phyloP scores from a whole-genome alignment of 2,888 invertebrate genomes.

The Drosophila anomelani region DNA sequence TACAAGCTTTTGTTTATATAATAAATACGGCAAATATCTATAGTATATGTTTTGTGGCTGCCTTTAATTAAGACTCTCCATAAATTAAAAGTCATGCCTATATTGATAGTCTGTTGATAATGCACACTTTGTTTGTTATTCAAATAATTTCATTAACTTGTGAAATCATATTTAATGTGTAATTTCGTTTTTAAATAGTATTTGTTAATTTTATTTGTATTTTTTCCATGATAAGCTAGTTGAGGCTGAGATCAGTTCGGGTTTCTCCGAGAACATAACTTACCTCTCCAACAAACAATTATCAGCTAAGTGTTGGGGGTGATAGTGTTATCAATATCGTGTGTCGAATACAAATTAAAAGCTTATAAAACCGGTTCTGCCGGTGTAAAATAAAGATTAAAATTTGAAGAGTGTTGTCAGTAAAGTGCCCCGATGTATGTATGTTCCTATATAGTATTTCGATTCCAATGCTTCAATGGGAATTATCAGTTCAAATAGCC shows the following conservation, averaged over 20 bases:
- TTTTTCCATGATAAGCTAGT: background rate
- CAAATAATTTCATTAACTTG: background rate
- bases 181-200: background rate
- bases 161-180: background rate
- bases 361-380: background rate
- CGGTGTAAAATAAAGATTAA: constrained; percentile 8
- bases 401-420: background rate
- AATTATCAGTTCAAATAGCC: background rate
- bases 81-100: background rate
- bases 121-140: background rate
- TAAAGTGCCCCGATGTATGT: background rate
- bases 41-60: background rate
- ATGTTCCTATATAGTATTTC: constrained; percentile 5
- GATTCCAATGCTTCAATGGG: constrained; percentile 10
- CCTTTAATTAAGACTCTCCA: background rate
- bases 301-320: background rate
- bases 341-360: background rate
- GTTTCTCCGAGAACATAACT: background rate
- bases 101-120: background rate
- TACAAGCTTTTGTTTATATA: background rate
- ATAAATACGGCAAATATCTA: background rate
- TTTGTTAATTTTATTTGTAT: background rate
- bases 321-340: constrained; percentile 21
- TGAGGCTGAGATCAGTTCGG: background rate
- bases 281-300: constrained; percentile 23